A percentile compares a stretch with the other conserved stretches of the same genome.
phyloP scores from a whole-genome alignment of 2,113 vertebrate species.

The Corydoras sp. region DNA sequence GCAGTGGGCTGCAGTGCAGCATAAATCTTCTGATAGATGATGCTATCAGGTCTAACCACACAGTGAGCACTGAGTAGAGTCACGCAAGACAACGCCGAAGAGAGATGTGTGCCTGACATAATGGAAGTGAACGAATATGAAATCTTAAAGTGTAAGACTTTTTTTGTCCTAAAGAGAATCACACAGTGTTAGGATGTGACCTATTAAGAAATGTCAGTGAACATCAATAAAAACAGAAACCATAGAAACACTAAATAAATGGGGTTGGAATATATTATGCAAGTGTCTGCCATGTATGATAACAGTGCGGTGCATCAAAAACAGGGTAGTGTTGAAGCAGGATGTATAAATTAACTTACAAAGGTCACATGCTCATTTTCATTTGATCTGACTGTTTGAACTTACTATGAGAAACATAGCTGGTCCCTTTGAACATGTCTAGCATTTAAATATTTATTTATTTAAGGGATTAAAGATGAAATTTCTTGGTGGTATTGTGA shows the following conservation, averaged over 20 bases:
- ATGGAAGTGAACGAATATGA: constrained; percentile 5
- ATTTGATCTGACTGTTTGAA: too few relatives aligned
- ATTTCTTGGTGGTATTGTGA: too few relatives aligned
- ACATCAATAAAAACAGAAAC: neutral
- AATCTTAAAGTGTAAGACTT: neutral
- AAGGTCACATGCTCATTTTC: too few relatives aligned
- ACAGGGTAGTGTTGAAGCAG: too few relatives aligned
- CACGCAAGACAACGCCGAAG: neutral
- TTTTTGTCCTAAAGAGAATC: neutral
- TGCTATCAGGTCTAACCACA: constrained; percentile 15
- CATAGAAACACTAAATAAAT: constrained; percentile 7
- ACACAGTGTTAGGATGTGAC: neutral
- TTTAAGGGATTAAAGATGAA: too few relatives aligned
- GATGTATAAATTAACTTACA: too few relatives aligned
- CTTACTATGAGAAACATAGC: too few relatives aligned
- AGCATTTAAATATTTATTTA: too few relatives aligned
- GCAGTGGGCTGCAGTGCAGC: constrained; percentile 5
- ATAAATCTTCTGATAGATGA: constrained; percentile 26
- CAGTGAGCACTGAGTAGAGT: neutral
- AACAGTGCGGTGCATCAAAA: too few relatives aligned
- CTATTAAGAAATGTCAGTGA: constrained; percentile 2
- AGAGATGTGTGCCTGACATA: neutral
- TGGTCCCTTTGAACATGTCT: too few relatives aligned
- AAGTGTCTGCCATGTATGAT: constrained; percentile 8
- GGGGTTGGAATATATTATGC: constrained; percentile 10